Evolutionary conservation across 1,140 invertebrate genomes (phyloP).

Genomic region (Babylonia areolata): DNA sequence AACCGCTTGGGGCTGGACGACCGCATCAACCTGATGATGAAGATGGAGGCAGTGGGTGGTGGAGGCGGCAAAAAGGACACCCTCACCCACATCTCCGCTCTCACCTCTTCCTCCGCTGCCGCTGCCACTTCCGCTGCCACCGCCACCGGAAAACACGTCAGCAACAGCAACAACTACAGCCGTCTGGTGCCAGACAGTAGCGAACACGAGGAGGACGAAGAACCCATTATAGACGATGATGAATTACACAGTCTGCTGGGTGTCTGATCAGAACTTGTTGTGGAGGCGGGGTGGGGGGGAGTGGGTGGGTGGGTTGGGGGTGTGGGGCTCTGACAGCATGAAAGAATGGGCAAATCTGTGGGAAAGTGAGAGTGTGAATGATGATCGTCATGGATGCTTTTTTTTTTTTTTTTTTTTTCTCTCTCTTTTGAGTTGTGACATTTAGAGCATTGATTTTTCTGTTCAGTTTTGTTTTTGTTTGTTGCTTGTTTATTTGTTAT

Average conservation of each 20-base stretch:
- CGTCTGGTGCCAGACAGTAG: slow-evolving; percentile 26
- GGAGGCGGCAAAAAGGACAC: slow-evolving; percentile 27
- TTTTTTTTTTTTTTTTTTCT: no score
- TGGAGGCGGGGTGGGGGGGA: no score
- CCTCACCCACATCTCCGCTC: slow-evolving; percentile 36
- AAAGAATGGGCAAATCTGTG: no score
- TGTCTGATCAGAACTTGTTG: slow-evolving; percentile 47
- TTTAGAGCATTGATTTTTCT: no score
- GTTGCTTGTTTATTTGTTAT: no score
- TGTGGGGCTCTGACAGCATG: no score
- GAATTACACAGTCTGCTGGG: slow-evolving; percentile 66
- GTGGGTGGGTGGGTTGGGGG: background rate
- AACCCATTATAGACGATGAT: slow-evolving; percentile 66
- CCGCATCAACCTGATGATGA: slow-evolving; percentile 61
- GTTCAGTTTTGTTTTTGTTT: no score
- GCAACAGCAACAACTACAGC: background rate
- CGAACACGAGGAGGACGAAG: slow-evolving; percentile 50
- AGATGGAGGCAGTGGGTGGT: slow-evolving; percentile 43
- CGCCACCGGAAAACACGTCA: slow-evolving; percentile 9
- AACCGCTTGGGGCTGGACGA: slow-evolving; percentile 62
- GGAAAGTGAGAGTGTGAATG: no score
- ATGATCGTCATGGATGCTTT: no score
- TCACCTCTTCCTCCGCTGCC: background rate
- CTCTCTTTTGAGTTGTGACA: no score
- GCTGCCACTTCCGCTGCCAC: slow-evolving; percentile 25